These are phyloP conservation scores for Molossus molossus DNA, from an alignment of 2,797 vertebrate genomes.

Conservation along the genomic window DNA sequence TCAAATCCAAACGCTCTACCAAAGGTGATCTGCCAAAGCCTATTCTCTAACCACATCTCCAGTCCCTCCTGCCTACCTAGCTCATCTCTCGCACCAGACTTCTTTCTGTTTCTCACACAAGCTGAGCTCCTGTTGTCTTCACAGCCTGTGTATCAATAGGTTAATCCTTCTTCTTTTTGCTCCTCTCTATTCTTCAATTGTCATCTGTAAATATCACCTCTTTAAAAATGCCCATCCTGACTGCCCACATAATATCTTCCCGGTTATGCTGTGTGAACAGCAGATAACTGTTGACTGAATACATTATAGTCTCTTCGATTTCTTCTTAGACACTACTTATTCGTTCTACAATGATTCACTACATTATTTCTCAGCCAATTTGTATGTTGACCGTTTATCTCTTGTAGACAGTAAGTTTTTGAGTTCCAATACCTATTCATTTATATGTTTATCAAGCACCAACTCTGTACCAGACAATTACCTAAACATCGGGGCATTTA, in stretches of 20 bases:
- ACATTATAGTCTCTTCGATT: neutral
- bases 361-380: neutral
- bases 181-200: neutral
- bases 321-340: neutral
- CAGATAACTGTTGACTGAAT: neutral
- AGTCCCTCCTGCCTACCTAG: neutral
- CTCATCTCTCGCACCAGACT: neutral
- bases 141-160: neutral
- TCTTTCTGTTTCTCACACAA: neutral
- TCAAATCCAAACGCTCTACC: neutral
- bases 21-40: neutral
- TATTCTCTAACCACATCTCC: neutral
- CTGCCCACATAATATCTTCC: neutral
- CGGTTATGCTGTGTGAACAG: neutral
- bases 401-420: neutral
- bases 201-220: neutral
- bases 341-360: neutral
- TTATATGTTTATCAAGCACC: neutral
- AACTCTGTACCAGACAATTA: neutral
- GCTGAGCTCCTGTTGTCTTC: neutral
- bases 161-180: neutral
- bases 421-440: neutral
- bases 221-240: neutral
- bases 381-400: constrained; percentile 8
- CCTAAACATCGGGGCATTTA: neutral